Conservation (phyloP, 2,797 vertebrate species). For the Ammospiza maritima region DNA sequence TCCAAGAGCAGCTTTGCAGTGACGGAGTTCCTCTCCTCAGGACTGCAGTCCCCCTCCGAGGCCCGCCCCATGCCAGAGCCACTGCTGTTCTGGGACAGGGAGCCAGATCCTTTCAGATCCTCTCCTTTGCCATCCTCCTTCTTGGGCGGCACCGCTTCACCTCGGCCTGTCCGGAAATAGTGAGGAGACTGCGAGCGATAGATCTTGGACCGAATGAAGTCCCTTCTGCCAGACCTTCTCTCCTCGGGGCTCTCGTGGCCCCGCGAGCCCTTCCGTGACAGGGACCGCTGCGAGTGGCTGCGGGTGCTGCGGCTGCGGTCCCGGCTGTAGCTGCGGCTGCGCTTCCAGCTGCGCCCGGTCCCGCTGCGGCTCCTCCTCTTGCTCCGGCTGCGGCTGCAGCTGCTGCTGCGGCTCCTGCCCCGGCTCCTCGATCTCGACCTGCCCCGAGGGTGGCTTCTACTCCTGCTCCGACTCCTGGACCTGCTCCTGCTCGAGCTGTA, state of each 20-base stretch:
- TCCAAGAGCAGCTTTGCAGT: slow-evolving; percentile 93
- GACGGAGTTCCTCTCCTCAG: slow-evolving; percentile 88
- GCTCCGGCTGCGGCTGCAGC: slow-evolving; percentile 90
- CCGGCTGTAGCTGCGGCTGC: slow-evolving; percentile 83
- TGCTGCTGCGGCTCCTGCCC: slow-evolving; percentile 85
- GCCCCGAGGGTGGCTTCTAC: slow-evolving; percentile 71
- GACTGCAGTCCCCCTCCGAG: slow-evolving; percentile 76
- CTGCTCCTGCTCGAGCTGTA: slow-evolving; percentile 86
- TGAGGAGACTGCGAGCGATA: slow-evolving; percentile 95
- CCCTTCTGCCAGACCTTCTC: slow-evolving; percentile 79
- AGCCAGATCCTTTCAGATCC: slow-evolving; percentile 74
- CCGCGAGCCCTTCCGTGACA: slow-evolving; percentile 81
- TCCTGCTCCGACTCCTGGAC: slow-evolving; percentile 85
- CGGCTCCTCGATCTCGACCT: slow-evolving; percentile 82
- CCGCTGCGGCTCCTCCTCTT: slow-evolving; percentile 82
- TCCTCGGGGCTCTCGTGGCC: slow-evolving; percentile 82
- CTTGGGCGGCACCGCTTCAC: slow-evolving; percentile 62
- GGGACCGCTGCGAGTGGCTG: slow-evolving; percentile 91
- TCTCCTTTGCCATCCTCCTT: slow-evolving; percentile 76
- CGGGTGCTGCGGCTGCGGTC: slow-evolving; percentile 90
- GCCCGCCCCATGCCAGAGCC: slow-evolving; percentile 62
- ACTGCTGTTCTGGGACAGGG: slow-evolving; percentile 66
- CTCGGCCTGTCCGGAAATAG: slow-evolving; percentile 77
- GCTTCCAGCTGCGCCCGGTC: slow-evolving; percentile 86
- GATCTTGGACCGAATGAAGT: slow-evolving; percentile 94